phyloP scores from a whole-genome alignment of 2,888 invertebrate genomes.

The Phania funesta region DNA sequence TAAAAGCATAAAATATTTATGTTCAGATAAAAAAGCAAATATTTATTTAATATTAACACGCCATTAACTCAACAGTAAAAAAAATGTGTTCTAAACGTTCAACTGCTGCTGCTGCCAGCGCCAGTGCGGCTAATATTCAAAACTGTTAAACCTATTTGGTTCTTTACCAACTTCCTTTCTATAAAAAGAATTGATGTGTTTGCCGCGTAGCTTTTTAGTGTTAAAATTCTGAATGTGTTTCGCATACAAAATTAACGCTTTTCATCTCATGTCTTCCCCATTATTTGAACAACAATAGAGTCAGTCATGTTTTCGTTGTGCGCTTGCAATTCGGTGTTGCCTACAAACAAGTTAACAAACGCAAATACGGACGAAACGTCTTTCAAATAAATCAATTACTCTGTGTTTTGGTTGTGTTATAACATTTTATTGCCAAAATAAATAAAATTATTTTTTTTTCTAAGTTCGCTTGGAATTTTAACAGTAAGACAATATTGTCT shows the following conservation, averaged over 20 bases:
- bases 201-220: conserved; percentile 15
- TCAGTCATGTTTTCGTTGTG: not conserved
- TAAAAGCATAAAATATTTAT: too few species aligned
- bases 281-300: not conserved
- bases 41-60: not conserved
- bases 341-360: conserved; percentile 23
- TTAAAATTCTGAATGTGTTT: conserved; percentile 46
- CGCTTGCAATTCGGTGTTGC: not conserved
- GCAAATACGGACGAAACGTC: not conserved
- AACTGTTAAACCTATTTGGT: not conserved
- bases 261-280: conserved; percentile 11
- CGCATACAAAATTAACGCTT: conserved; percentile 46
- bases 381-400: conserved; percentile 4
- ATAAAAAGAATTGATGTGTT: conserved; percentile 2
- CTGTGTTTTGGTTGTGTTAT: not conserved
- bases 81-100: not conserved
- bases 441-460: not conserved
- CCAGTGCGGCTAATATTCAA: conserved; percentile 2
- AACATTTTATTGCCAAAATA: not conserved
- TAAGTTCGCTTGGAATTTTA: not conserved
- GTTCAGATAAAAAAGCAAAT: not conserved
- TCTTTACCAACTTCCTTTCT: conserved; percentile 9
- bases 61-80: not conserved
- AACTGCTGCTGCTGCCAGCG: not conserved
- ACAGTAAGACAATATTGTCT: not conserved